Evolutionary conservation across 1,140 invertebrate genomes (phyloP).

Genomic region (Brachionus rubens): DNA sequence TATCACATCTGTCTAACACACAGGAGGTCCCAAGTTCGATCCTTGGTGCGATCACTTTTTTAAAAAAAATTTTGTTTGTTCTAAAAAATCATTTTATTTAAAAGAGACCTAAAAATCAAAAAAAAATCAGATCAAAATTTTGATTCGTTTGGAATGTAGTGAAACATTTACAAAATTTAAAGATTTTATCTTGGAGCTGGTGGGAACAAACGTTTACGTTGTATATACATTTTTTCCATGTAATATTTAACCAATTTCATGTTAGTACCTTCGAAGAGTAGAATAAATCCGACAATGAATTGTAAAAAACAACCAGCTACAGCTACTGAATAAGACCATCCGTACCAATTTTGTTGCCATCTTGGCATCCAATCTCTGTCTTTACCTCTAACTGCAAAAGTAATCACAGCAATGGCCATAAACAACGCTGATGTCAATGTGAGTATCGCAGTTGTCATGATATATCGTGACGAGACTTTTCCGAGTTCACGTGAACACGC

Average conservation of each 20-base stretch:
- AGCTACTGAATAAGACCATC: constrained; percentile 31
- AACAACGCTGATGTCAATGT: constrained; percentile 35
- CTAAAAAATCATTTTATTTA: no score
- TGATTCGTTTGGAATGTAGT: not conserved
- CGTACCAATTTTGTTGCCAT: constrained; percentile 45
- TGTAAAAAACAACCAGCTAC: constrained; percentile 17
- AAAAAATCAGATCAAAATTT: no score
- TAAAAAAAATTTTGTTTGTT: no score
- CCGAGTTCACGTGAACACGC: not conserved
- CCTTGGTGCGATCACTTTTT: no score
- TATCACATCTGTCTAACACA: no score
- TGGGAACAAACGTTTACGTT: constrained; percentile 34
- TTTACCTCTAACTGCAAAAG: constrained; percentile 43
- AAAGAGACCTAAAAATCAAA: no score
- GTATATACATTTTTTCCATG: constrained; percentile 46
- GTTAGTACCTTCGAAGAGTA: constrained; percentile 12
- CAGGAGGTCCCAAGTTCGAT: no score
- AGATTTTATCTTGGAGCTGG: constrained; percentile 30
- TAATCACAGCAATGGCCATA: constrained; percentile 36
- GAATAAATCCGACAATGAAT: not conserved
- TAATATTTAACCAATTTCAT: constrained; percentile 44
- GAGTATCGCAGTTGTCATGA: constrained; percentile 4
- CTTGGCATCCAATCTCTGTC: constrained; percentile 46
- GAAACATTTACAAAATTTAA: not conserved
- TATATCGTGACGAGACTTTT: constrained; percentile 5